Conservation (phyloP, 2,888 invertebrate genomes). For the Stenolophus ochropezus region DNA sequence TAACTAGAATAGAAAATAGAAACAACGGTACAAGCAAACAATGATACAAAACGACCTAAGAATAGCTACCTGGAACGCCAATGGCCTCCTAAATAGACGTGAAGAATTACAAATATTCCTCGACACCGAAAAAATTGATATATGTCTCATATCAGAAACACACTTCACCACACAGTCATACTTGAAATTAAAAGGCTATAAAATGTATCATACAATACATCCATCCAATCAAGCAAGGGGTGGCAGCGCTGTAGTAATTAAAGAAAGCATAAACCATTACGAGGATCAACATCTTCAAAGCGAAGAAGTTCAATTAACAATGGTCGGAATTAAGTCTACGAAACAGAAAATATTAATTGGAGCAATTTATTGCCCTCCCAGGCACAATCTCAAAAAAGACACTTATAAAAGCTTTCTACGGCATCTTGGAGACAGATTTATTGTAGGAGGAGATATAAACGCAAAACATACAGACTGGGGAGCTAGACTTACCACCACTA, state of each 20-base stretch:
- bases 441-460: neutral
- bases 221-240: neutral
- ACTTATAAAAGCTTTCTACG: neutral
- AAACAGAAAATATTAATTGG: slow-evolving; percentile 26
- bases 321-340: neutral
- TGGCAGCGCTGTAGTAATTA: neutral
- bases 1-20: neutral
- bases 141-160: neutral
- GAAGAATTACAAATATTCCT: neutral
- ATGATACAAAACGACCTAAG: slow-evolving; percentile 19
- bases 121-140: neutral
- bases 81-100: slow-evolving; percentile 26
- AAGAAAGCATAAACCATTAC: neutral
- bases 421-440: neutral
- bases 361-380: slow-evolving; percentile 57
- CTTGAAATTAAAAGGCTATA: neutral
- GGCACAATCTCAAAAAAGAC: slow-evolving; percentile 34
- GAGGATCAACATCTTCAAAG: neutral
- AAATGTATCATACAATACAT: too few relatives aligned
- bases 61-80: too few relatives aligned
- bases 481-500: slow-evolving; percentile 3
- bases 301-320: neutral
- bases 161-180: neutral
- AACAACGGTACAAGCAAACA: neutral
- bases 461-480: slow-evolving; percentile 3